phyloP scores from a whole-genome alignment of 2,888 invertebrate genomes.

The Erebia epiphron region DNA sequence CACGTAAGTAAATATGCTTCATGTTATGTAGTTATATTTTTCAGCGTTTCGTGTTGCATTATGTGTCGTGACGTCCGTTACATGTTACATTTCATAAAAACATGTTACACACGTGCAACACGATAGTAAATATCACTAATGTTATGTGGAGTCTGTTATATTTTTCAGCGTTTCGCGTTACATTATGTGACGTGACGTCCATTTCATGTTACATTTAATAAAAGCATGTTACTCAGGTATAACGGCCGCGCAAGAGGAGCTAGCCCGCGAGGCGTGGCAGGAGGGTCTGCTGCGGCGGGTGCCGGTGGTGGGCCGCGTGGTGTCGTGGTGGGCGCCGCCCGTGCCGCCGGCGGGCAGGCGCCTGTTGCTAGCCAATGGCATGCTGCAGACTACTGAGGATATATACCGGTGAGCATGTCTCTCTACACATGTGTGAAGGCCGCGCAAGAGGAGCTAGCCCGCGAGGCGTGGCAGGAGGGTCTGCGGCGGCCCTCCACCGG shows the following conservation, averaged over 20 bases:
- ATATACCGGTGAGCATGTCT: slow-evolving; percentile 52
- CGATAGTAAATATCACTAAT: too few relatives aligned
- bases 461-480: slow-evolving; percentile 97
- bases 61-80: too few relatives aligned
- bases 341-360: slow-evolving; percentile 86
- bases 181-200: too few relatives aligned
- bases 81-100: too few relatives aligned
- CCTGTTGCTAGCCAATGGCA: slow-evolving; percentile 92
- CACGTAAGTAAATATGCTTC: too few relatives aligned
- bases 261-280: slow-evolving; percentile 96
- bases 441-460: slow-evolving; percentile 94
- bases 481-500: too few relatives aligned
- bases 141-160: too few relatives aligned
- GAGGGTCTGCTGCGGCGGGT: slow-evolving; percentile 97
- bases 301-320: slow-evolving; percentile 95
- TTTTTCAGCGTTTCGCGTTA: too few relatives aligned
- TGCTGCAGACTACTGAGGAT: slow-evolving; percentile 70
- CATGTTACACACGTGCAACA: slow-evolving; percentile 73
- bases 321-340: slow-evolving; percentile 97
- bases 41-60: too few relatives aligned
- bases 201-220: too few relatives aligned
- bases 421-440: slow-evolving; percentile 91
- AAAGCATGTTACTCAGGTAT: slow-evolving; percentile 84
- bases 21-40: too few relatives aligned
- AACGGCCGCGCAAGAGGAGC: slow-evolving; percentile 95